Percentiles rank a stretch among this genome's conserved stretches.
Evolutionary conservation across 1,140 invertebrate genomes (phyloP).

Genomic region (Musca vetustissima): DNA sequence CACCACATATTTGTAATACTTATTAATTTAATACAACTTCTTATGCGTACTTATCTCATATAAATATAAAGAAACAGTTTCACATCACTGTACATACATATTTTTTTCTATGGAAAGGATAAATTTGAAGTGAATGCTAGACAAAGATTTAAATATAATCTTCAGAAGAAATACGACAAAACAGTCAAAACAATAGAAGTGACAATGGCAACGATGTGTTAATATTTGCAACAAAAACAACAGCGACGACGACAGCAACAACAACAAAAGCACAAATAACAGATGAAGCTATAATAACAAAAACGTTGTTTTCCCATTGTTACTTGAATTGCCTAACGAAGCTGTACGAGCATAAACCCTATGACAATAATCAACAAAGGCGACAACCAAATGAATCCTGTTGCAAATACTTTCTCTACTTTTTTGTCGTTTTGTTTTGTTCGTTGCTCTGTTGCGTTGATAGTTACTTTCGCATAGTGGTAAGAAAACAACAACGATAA

Average conservation of each 20-base stretch:
- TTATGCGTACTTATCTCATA: too few relatives aligned
- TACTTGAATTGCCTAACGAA: constrained; percentile 21
- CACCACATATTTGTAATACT: too few relatives aligned
- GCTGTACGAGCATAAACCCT: constrained; percentile 14
- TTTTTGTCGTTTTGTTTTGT: constrained; percentile 1
- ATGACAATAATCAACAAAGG: constrained; percentile 21
- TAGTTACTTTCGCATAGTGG: not conserved
- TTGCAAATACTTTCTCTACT: constrained; percentile 13
- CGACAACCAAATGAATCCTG: constrained; percentile 22
- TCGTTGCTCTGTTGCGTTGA: not conserved
- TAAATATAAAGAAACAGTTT: too few relatives aligned
- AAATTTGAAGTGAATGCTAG: too few relatives aligned
- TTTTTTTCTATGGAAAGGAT: too few relatives aligned
- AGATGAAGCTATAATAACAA: not conserved
- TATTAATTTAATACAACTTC: too few relatives aligned
- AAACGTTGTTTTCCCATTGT: constrained; percentile 6
- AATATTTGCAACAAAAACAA: constrained; percentile 11
- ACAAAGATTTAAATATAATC: too few relatives aligned
- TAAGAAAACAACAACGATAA: not conserved
- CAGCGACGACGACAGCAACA: not conserved
- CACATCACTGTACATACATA: too few relatives aligned
- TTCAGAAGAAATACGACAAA: too few relatives aligned
- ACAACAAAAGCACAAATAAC: not conserved
- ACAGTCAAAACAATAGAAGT: too few relatives aligned
- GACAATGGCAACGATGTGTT: not conserved